Evolutionary conservation across 2,888 invertebrate species (phyloP).

Genomic region (Lingula anatina): DNA sequence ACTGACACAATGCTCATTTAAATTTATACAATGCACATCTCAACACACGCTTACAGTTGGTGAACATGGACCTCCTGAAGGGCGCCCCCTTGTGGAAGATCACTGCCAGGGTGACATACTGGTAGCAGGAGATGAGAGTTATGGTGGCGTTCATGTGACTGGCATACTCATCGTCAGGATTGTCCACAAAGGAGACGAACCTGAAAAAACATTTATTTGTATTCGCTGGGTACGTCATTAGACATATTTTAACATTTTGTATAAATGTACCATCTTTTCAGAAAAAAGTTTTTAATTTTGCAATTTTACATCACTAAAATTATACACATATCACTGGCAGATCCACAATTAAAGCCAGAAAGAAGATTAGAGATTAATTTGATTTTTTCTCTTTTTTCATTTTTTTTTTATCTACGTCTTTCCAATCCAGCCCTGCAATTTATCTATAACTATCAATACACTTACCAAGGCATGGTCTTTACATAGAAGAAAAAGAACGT

Average conservation of each 20-base stretch:
- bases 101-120: constrained; percentile 76
- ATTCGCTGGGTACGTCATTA: neutral
- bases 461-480: constrained; percentile 59
- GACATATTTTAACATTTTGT: too few relatives aligned
- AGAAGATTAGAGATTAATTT: neutral
- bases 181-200: constrained; percentile 44
- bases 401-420: neutral
- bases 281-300: too few relatives aligned
- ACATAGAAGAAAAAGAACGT: constrained; percentile 58
- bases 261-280: too few relatives aligned
- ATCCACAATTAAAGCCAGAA: neutral
- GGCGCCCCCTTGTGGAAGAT: too few relatives aligned
- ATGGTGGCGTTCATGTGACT: constrained; percentile 64
- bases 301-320: too few relatives aligned
- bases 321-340: neutral
- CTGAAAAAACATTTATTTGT: constrained; percentile 21
- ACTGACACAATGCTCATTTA: too few relatives aligned
- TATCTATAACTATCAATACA: constrained; percentile 4
- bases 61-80: constrained; percentile 66
- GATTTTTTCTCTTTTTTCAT: neutral
- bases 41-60: constrained; percentile 56
- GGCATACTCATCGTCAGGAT: constrained; percentile 30
- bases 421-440: too few relatives aligned
- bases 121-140: constrained; percentile 70
- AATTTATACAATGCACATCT: too few relatives aligned